These are phyloP conservation scores for Lithobius niger DNA, from an alignment of 1,140 invertebrate species.

Conservation along the genomic window DNA sequence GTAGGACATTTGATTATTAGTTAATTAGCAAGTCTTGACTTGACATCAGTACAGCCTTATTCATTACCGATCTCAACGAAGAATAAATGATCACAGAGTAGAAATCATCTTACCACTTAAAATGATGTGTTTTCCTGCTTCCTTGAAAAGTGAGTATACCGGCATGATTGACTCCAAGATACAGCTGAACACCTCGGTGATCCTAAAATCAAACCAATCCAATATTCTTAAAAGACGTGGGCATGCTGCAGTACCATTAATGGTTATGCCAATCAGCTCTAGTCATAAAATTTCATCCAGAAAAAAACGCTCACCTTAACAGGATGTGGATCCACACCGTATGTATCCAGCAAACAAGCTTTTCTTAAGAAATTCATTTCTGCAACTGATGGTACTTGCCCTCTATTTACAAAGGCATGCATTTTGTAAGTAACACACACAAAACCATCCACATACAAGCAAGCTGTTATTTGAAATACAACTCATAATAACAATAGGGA, in stretches of 20 bases:
- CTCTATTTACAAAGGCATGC: constrained; percentile 24
- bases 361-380: constrained; percentile 75
- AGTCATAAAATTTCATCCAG: too few relatives aligned
- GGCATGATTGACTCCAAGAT: constrained; percentile 86
- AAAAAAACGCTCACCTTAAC: constrained; percentile 71
- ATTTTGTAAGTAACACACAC: too few relatives aligned
- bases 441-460: too few relatives aligned
- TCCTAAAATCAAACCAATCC: constrained; percentile 44
- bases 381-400: constrained; percentile 40
- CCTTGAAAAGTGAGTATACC: constrained; percentile 91
- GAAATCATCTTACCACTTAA: constrained; percentile 56
- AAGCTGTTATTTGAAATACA: too few relatives aligned
- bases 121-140: constrained; percentile 80
- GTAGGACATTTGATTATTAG: too few relatives aligned
- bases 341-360: constrained; percentile 80
- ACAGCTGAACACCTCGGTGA: constrained; percentile 73
- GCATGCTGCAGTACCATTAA: too few relatives aligned
- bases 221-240: too few relatives aligned
- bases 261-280: too few relatives aligned
- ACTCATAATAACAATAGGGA: too few relatives aligned
- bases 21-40: too few relatives aligned
- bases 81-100: background rate
- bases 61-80: background rate
- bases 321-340: constrained; percentile 92
- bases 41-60: background rate